Evolutionary conservation across 2,888 invertebrate species (phyloP).

Genomic region (Lasioglossum calceatum): DNA sequence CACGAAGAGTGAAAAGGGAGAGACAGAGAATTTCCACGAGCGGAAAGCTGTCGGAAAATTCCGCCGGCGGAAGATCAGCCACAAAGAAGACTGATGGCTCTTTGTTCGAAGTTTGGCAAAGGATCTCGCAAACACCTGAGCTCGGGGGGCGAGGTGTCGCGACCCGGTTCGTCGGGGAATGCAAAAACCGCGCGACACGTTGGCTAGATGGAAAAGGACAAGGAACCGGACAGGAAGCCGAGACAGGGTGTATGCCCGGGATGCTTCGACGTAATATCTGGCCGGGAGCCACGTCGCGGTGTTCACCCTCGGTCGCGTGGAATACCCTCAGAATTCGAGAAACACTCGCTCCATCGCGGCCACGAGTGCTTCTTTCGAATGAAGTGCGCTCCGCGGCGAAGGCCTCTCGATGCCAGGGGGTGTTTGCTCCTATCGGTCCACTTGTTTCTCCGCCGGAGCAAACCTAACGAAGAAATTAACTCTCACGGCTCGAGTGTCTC

Average conservation of each 20-base stretch:
- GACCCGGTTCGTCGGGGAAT: conserved; percentile 36
- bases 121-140: neutral
- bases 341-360: conserved; percentile 55
- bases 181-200: conserved; percentile 59
- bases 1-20: too few species aligned
- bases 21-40: neutral
- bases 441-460: neutral
- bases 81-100: neutral
- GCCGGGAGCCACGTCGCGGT: conserved; percentile 64
- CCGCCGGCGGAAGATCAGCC: neutral
- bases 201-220: conserved; percentile 35
- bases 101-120: neutral
- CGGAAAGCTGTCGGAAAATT: neutral
- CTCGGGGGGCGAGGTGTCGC: neutral
- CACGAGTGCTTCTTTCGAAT: conserved; percentile 42
- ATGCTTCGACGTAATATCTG: conserved; percentile 69
- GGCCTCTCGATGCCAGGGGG: conserved; percentile 34
- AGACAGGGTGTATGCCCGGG: conserved; percentile 54
- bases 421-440: conserved; percentile 4
- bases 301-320: conserved; percentile 63
- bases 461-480: conserved; percentile 5
- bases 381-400: conserved; percentile 43
- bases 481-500: neutral
- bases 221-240: conserved; percentile 9
- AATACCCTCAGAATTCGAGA: conserved; percentile 68